A percentile compares a stretch with the other conserved stretches of the same genome.
Evolutionary conservation across 2,797 vertebrate species (phyloP).

Genomic region (Catostomus latipinnis): DNA sequence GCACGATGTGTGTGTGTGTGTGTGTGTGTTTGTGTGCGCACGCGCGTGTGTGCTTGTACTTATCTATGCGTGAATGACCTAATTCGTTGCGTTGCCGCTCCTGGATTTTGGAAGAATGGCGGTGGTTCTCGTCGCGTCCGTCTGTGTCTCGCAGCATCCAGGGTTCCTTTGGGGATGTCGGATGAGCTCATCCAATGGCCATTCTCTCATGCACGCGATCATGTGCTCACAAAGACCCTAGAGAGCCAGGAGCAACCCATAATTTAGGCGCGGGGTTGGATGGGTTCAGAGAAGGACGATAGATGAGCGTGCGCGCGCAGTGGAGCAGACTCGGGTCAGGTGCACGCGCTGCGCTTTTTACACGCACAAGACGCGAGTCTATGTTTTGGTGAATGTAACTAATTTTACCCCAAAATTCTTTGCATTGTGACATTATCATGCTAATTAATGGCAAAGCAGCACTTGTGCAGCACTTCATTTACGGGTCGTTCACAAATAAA

Average conservation of each 20-base stretch:
- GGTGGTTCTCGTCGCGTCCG: not conserved
- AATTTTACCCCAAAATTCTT: too few relatives aligned
- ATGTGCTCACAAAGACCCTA: conserved; percentile 47
- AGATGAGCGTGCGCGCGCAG: not conserved
- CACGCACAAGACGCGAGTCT: too few relatives aligned
- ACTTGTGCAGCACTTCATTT: too few relatives aligned
- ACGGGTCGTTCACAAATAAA: too few relatives aligned
- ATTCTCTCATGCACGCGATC: conserved; percentile 1
- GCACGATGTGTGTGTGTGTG: conserved; percentile 5
- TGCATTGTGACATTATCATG: too few relatives aligned
- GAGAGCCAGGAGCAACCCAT: conserved; percentile 18
- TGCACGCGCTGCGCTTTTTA: too few relatives aligned
- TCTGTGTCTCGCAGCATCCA: not conserved
- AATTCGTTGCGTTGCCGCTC: not conserved
- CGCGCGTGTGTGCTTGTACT: too few relatives aligned
- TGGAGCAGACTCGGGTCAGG: too few relatives aligned
- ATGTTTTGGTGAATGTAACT: too few relatives aligned
- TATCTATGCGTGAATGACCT: not conserved
- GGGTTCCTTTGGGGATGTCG: not conserved
- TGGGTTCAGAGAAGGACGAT: not conserved
- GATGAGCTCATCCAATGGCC: not conserved
- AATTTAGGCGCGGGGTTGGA: not conserved
- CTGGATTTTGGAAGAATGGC: conserved; percentile 1
- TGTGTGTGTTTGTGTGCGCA: not conserved
- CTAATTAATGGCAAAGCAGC: too few relatives aligned